Evolutionary conservation across 2,113 vertebrate species (phyloP).

Genomic region (Ursus arctos): DNA sequence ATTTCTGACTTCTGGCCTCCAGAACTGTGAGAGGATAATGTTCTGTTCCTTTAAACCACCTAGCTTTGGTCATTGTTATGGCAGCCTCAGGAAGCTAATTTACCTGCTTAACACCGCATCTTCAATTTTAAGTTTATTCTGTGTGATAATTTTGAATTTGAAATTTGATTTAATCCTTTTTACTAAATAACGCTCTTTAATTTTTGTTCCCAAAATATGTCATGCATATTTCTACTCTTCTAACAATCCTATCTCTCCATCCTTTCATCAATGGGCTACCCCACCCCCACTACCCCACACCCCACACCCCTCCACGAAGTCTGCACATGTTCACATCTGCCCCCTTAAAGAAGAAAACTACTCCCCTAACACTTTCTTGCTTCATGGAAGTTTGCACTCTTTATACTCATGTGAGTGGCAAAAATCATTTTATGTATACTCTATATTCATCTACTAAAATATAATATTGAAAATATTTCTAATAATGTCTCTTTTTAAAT

Average conservation of each 20-base stretch:
- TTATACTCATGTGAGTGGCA: not conserved
- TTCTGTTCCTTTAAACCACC: not conserved
- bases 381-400: not conserved
- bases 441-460: not conserved
- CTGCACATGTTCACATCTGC: not conserved
- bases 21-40: not conserved
- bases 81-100: not conserved
- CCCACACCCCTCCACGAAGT: not conserved
- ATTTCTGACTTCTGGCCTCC: not conserved
- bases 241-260: not conserved
- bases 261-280: not conserved
- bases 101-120: not conserved
- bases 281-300: not conserved
- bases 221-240: not conserved
- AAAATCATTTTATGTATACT: not conserved
- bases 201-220: not conserved
- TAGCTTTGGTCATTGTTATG: not conserved
- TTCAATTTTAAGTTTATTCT: not conserved
- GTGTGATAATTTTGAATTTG: not conserved
- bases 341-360: not conserved
- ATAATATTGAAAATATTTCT: not conserved
- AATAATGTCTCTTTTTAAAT: not conserved
- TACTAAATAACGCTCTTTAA: not conserved
- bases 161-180: not conserved
- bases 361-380: not conserved